Evolutionary conservation across 2,797 vertebrate species (phyloP).

Genomic region (Karalla daura): DNA sequence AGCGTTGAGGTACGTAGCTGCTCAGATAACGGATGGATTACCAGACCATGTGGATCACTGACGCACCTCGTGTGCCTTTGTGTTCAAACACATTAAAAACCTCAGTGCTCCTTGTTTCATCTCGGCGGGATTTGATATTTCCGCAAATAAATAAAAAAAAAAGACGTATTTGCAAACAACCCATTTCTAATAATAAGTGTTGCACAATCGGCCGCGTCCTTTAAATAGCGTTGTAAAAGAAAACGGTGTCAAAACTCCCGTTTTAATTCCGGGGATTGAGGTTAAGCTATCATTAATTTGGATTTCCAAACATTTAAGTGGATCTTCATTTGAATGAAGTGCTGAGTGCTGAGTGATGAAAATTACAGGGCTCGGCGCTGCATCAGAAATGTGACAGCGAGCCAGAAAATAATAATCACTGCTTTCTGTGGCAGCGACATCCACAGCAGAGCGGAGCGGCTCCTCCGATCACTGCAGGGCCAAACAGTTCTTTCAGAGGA

Average conservation of each 20-base stretch:
- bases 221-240: conserved; percentile 51
- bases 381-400: conserved; percentile 57
- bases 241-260: conserved; percentile 64
- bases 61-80: conserved; percentile 44
- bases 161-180: conserved; percentile 38
- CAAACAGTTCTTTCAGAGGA: conserved; percentile 48
- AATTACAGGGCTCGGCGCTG: conserved; percentile 62
- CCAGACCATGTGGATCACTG: no score
- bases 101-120: conserved; percentile 39
- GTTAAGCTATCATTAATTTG: conserved; percentile 77
- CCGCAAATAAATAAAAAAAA: conserved; percentile 52
- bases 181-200: conserved; percentile 54
- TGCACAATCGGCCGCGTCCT: conserved; percentile 38
- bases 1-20: no score
- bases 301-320: conserved; percentile 65
- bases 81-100: conserved; percentile 31
- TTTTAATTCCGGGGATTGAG: conserved; percentile 68
- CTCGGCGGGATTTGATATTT: conserved; percentile 45
- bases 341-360: conserved; percentile 55
- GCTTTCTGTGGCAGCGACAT: conserved; percentile 64
- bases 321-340: conserved; percentile 66
- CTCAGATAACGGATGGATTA: no score
- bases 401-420: conserved; percentile 69
- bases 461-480: conserved; percentile 61
- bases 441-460: conserved; percentile 49